Conservation (phyloP, 64 coral and sea anemone genomes). For the Hydrozoanthus tunicans region DNA sequence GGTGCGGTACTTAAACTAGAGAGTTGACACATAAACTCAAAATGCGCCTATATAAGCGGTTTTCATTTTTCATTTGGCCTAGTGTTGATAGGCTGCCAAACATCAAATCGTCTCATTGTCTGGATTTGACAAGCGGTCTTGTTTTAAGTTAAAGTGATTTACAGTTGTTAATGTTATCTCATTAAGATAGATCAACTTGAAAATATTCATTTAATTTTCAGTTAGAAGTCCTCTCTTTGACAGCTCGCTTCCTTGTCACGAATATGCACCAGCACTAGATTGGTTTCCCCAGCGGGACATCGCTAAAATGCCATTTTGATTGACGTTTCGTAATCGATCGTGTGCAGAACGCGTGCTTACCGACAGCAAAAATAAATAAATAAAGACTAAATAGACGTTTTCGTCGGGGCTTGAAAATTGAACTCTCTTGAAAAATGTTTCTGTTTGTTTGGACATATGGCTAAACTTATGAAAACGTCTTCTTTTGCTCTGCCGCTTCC, state of each 20-base stretch:
- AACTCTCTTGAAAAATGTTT: constrained; percentile 88
- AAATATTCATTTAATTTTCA: constrained; percentile 99
- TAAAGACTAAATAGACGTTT: constrained; percentile 80
- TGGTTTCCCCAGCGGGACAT: constrained; percentile 95
- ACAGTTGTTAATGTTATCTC: constrained; percentile 99
- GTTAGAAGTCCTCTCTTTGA: constrained; percentile 87
- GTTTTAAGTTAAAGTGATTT: constrained; percentile 98
- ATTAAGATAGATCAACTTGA: constrained; percentile 99
- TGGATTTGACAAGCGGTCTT: constrained; percentile 82
- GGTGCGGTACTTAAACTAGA: constrained; percentile 37
- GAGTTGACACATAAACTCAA: constrained; percentile 53
- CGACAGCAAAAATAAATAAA: constrained; percentile 94
- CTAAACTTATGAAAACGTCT: constrained; percentile 73
- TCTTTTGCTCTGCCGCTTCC: constrained; percentile 74
- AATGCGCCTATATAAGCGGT: constrained; percentile 50
- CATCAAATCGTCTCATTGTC: constrained; percentile 55
- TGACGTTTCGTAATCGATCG: constrained; percentile 95
- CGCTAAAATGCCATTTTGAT: constrained; percentile 78
- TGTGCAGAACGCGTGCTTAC: constrained; percentile 80
- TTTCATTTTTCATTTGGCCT: constrained; percentile 91
- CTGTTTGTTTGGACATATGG: constrained; percentile 82
- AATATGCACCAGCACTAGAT: constrained; percentile 68
- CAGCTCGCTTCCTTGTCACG: constrained; percentile 92
- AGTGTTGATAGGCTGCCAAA: constrained; percentile 75
- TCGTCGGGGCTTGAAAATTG: constrained; percentile 88